phyloP scores from a whole-genome alignment of 1,140 invertebrate genomes.

The Papilio polytes region DNA sequence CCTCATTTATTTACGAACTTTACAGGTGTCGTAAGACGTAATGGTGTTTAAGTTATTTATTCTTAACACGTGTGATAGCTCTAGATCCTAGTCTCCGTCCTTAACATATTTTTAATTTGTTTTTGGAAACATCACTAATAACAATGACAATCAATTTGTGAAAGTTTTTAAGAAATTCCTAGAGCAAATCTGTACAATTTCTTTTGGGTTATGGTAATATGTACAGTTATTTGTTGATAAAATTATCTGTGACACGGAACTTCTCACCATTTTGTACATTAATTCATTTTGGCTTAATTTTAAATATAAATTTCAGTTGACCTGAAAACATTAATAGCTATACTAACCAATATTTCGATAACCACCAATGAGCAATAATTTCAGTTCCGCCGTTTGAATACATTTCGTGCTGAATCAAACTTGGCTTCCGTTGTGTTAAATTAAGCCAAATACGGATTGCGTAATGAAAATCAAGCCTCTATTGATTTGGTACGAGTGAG shows the following conservation, averaged over 20 bases:
- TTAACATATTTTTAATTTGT: too few species aligned
- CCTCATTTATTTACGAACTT: slow-evolving; percentile 58
- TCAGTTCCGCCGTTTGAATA: background rate
- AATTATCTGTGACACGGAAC: background rate
- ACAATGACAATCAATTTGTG: too few species aligned
- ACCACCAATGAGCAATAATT: background rate
- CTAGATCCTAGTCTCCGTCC: too few species aligned
- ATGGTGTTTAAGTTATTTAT: background rate
- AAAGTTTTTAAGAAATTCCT: too few species aligned
- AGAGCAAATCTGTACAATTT: too few species aligned
- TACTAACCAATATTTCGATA: slow-evolving; percentile 1
- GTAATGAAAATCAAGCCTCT: slow-evolving; percentile 1
- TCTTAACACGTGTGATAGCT: background rate
- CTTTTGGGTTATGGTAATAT: too few species aligned
- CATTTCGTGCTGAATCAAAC: background rate
- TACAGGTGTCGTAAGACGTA: slow-evolving; percentile 40
- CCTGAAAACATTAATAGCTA: background rate
- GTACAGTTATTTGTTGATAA: background rate
- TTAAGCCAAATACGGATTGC: background rate
- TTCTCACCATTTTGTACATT: too few species aligned
- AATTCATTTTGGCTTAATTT: background rate
- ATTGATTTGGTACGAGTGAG: background rate
- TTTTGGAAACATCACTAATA: too few species aligned
- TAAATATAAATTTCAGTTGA: background rate
- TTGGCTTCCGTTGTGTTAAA: background rate